phyloP scores from a whole-genome alignment of 2,888 invertebrate genomes.

The Stenoptilia bipunctidactyla region DNA sequence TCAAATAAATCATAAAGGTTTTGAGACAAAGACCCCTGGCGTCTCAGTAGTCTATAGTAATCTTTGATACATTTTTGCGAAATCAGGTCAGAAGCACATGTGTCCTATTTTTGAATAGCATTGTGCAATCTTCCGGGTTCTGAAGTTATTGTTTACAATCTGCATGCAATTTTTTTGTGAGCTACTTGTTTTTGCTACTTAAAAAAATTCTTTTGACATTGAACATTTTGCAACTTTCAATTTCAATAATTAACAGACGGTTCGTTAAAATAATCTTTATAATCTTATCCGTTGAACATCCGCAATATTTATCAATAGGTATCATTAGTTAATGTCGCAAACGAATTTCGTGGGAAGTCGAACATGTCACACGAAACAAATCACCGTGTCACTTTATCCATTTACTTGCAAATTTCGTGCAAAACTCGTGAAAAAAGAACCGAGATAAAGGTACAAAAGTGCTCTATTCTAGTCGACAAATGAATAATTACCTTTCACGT shows the following conservation, averaged over 20 bases:
- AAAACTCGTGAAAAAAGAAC: conserved; percentile 58
- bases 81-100: conserved; percentile 69
- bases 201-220: too few relatives aligned
- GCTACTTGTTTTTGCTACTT: conserved; percentile 16
- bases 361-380: conserved; percentile 53
- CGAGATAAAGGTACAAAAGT: conserved; percentile 70
- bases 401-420: conserved; percentile 70
- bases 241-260: not conserved
- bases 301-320: conserved; percentile 14
- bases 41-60: conserved; percentile 34
- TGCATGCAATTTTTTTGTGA: conserved; percentile 55
- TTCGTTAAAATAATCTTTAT: not conserved
- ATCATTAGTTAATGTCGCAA: not conserved
- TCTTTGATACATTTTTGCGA: conserved; percentile 37
- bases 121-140: conserved; percentile 65
- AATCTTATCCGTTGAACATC: conserved; percentile 11
- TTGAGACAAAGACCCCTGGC: conserved; percentile 46
- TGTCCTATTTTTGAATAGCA: conserved; percentile 42
- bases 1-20: conserved; percentile 65
- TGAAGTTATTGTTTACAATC: conserved; percentile 35
- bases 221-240: conserved; percentile 22
- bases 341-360: conserved; percentile 52
- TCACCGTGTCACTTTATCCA: conserved; percentile 61
- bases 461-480: conserved; percentile 70
- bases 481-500: conserved; percentile 71